Conservation (phyloP, 2,797 vertebrate species). For the Hapalemur alaotrensis region DNA sequence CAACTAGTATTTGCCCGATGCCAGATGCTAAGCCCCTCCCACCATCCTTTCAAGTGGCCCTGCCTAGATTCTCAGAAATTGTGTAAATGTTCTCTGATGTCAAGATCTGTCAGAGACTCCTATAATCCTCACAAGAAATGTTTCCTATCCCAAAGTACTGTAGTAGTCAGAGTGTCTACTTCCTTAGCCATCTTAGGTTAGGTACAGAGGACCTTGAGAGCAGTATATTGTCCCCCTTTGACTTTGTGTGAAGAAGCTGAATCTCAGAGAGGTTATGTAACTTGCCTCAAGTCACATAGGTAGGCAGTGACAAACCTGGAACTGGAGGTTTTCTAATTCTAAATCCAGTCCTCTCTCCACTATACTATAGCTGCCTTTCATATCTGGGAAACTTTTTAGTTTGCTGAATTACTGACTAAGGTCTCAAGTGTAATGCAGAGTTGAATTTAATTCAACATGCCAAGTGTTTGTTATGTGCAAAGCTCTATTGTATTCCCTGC, state of each 20-base stretch:
- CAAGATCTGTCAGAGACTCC: not conserved
- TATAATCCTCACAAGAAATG: not conserved
- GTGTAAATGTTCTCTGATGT: not conserved
- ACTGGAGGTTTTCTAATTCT: not conserved
- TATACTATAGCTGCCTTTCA: not conserved
- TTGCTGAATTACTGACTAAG: not conserved
- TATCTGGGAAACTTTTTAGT: not conserved
- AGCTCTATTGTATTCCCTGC: not conserved
- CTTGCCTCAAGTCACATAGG: not conserved
- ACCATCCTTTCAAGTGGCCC: not conserved
- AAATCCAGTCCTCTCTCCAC: not conserved
- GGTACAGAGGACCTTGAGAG: not conserved
- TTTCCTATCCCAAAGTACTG: not conserved
- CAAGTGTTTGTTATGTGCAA: not conserved
- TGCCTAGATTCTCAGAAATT: not conserved
- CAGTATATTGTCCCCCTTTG: not conserved
- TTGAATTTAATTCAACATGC: not conserved
- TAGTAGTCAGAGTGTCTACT: not conserved
- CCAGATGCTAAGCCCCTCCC: not conserved
- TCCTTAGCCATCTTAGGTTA: not conserved
- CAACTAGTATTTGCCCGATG: not conserved
- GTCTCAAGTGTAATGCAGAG: not conserved
- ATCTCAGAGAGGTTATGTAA: not conserved
- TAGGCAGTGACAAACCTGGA: not conserved
- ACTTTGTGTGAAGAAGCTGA: conserved; percentile 3